Base-by-base conservation (phyloP, 2,888 invertebrate genomes). In the Standfussiana lucernea region DNA sequence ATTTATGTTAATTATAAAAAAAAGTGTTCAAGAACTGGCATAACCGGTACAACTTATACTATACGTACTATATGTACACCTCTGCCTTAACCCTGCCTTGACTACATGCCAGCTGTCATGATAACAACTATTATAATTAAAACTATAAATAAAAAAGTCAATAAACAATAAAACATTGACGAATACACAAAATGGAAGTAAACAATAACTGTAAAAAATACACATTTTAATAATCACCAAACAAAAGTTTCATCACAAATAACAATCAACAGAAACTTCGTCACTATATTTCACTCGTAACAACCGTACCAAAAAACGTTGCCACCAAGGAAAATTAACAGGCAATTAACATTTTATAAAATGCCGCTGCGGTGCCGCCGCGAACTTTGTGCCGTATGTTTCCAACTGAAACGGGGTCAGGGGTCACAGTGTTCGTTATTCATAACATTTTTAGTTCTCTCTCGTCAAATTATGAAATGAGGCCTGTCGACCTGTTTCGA, bases 391-490 rank as follows among this genome's bases (percentile, higher is more conserved):
- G 35, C 73, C 75, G 84, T 90, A 78, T 89, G 83, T 89, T 89
- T 87, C 53, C 83, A 81, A 56, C 50, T 59, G 59, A 88, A 91
- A 88, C 84, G 83, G 82, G 91, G 91, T 91, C 90, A 91, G 82
- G 68, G 91, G 89, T 87, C 88, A 82, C 84, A 83, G 81, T 80
- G 82, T 80, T 77, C 85, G 87, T 87, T 89, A 86, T 89, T 88
- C 88, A 89, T 86, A 88, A 90, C 86, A 88, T 91, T 91, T 91
- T 90, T 88, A 89, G 89, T 91, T 90, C 80, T 80, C 89, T 87
- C 88, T 89, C 89, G 88, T 89, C 88, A 90, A 91, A 91, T 91
- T 90, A 90, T 85, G 75, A 88, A 86, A 86, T 86, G 89, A 90
- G 85, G 82, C 77, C 77, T 85, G 82, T 82, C 75, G 84, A 80